A percentile compares a stretch with the other conserved stretches of the same genome.
Conservation (phyloP, 2,888 invertebrate species). For the Conistra vaccinii region DNA sequence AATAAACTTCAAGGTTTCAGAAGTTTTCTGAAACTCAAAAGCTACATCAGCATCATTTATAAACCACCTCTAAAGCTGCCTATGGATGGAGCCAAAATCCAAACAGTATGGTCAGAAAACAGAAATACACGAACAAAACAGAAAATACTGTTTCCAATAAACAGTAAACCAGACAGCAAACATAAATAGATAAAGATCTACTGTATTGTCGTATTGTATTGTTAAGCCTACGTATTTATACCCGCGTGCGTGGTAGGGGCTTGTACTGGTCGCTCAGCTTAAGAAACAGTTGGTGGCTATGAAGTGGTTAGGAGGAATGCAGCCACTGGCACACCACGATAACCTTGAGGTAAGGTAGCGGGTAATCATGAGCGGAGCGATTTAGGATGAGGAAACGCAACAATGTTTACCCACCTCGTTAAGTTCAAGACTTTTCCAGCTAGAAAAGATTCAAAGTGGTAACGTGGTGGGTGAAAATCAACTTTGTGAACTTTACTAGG, state of each 20-base stretch:
- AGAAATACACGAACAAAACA: slow-evolving; percentile 14
- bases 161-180: slow-evolving; percentile 4
- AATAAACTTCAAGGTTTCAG: background rate
- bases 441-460: background rate
- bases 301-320: slow-evolving; percentile 70
- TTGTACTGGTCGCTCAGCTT: slow-evolving; percentile 14
- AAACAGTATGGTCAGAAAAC: background rate
- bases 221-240: background rate
- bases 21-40: background rate
- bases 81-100: background rate
- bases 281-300: slow-evolving; percentile 55
- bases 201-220: slow-evolving; percentile 32
- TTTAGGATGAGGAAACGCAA: background rate
- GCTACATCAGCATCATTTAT: background rate
- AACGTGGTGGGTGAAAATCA: background rate
- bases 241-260: slow-evolving; percentile 37
- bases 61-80: background rate
- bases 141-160: slow-evolving; percentile 15
- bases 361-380: slow-evolving; percentile 52
- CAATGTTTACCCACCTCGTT: background rate
- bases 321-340: slow-evolving; percentile 67
- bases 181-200: slow-evolving; percentile 20
- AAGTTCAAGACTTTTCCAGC: no score
- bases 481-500: background rate
- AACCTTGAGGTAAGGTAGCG: slow-evolving; percentile 72